Conservation (phyloP, 1,140 invertebrate genomes). For the Diorhabda elongata region DNA sequence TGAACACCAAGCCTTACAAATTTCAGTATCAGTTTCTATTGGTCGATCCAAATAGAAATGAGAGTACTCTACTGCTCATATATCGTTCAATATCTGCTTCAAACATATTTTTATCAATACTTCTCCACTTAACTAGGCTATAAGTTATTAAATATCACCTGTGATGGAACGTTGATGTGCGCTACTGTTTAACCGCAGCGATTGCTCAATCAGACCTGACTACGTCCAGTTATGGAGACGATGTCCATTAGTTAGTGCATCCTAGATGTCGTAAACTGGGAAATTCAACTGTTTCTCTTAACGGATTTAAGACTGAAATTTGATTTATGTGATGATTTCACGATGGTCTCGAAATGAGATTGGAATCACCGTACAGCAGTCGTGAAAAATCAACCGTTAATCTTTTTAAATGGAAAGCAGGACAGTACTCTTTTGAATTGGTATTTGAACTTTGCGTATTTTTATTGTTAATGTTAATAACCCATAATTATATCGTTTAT, state of each 20-base stretch:
- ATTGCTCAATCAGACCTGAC: neutral
- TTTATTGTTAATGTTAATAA: no score
- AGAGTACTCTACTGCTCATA: no score
- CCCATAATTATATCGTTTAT: no score
- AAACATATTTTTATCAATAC: no score
- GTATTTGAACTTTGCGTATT: no score
- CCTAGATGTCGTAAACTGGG: conserved; percentile 1
- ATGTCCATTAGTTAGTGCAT: neutral
- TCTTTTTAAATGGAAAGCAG: neutral
- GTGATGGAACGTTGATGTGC: no score
- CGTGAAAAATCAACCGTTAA: neutral
- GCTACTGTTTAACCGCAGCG: neutral
- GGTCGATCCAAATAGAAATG: no score
- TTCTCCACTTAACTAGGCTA: no score
- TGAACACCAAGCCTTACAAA: no score
- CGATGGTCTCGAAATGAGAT: conserved; percentile 1
- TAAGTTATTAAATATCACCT: no score
- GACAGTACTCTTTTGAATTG: neutral
- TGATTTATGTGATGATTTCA: conserved; percentile 3
- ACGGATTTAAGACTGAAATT: neutral
- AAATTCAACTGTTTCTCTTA: conserved; percentile 2
- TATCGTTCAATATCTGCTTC: no score
- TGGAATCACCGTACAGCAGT: neutral
- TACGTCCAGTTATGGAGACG: neutral
- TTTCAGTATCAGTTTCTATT: no score